Conservation (phyloP, 2,113 vertebrate genomes). For the Megatriorchis doriae region DNA sequence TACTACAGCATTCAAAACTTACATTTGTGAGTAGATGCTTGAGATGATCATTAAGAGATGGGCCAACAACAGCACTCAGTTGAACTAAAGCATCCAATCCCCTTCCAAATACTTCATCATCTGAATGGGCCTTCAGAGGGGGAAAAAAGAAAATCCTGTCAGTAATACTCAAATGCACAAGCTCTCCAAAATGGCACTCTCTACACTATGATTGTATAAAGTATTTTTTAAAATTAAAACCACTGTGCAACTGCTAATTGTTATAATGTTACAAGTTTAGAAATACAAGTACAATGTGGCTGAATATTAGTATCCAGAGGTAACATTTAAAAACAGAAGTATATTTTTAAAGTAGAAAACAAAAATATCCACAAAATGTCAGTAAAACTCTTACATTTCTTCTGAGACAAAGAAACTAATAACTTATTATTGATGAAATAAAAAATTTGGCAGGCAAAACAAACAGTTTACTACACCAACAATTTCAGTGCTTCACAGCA, state of each 20-base stretch:
- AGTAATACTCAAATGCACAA: background rate
- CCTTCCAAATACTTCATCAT: constrained; percentile 76
- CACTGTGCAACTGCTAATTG: background rate
- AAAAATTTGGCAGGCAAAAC: background rate
- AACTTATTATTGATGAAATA: background rate
- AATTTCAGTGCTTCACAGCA: background rate
- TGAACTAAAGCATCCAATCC: constrained; percentile 77
- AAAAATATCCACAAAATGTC: background rate
- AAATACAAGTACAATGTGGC: background rate
- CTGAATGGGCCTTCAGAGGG: constrained; percentile 60
- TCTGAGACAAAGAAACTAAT: background rate
- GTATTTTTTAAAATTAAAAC: background rate
- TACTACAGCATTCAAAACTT: constrained; percentile 27
- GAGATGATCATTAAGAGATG: constrained; percentile 75
- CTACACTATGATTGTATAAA: background rate
- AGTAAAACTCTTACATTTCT: background rate
- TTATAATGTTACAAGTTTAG: background rate
- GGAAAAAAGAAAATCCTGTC: background rate
- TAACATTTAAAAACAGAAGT: background rate
- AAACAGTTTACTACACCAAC: background rate
- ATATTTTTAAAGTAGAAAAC: background rate
- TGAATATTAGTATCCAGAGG: background rate
- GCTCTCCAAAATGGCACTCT: background rate
- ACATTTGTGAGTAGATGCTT: constrained; percentile 80
- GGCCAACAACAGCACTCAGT: constrained; percentile 72